Conservation (phyloP, 2,113 vertebrate genomes). For the Scartelaos histophorus region DNA sequence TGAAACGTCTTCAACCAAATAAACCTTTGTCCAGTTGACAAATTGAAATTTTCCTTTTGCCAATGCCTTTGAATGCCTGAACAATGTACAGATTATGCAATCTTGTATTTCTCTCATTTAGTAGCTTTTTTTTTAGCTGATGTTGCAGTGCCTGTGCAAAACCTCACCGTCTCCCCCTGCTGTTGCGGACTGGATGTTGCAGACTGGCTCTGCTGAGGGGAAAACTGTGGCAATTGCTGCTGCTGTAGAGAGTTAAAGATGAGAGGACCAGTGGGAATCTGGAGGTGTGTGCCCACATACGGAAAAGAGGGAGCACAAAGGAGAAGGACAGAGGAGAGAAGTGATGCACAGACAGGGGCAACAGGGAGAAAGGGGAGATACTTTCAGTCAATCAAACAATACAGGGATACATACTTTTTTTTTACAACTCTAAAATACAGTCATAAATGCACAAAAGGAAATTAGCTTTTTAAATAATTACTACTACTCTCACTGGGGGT, state of each 20-base stretch:
- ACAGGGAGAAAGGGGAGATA: conserved; percentile 27
- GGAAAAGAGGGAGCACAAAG: conserved; percentile 11
- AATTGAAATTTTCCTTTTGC: too few species aligned
- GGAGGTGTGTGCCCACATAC: conserved; percentile 35
- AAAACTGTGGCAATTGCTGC: conserved; percentile 84
- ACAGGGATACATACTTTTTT: not conserved
- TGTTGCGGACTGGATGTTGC: conserved; percentile 83
- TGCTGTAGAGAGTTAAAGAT: conserved; percentile 89
- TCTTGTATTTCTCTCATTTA: too few species aligned
- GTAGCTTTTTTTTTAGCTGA: too few species aligned
- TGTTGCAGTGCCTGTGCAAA: not conserved
- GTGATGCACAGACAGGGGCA: conserved; percentile 26
- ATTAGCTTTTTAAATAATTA: not conserved
- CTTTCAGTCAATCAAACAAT: conserved; percentile 28
- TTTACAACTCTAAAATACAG: not conserved
- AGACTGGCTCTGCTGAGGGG: conserved; percentile 81
- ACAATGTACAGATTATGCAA: too few species aligned
- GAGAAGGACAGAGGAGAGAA: conserved; percentile 18
- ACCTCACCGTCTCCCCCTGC: conserved; percentile 83
- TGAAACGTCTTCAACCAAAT: too few species aligned
- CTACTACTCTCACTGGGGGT: not conserved
- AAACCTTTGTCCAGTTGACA: too few species aligned
- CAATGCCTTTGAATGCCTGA: too few species aligned
- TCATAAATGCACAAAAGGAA: not conserved
- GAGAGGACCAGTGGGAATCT: conserved; percentile 85